phyloP scores from a whole-genome alignment of 2,888 invertebrate genomes.

The Oscheius sp. region DNA sequence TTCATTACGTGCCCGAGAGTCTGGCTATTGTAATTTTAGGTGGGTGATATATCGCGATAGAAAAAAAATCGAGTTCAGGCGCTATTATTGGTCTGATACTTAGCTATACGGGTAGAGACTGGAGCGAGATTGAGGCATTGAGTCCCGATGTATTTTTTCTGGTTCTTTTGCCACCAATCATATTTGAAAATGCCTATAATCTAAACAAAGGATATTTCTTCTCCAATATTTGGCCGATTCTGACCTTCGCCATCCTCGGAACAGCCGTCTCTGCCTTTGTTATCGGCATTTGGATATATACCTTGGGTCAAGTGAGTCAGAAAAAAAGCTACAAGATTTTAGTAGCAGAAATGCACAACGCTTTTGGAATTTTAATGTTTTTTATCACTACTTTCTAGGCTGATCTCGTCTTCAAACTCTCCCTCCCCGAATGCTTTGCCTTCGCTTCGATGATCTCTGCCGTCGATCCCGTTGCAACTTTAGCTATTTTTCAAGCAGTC shows the following conservation, averaged over 20 bases:
- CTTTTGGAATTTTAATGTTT: neutral
- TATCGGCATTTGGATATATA: conserved; percentile 93
- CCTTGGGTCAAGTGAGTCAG: conserved; percentile 82
- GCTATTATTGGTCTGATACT: conserved; percentile 63
- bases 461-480: conserved; percentile 97
- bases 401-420: conserved; percentile 83
- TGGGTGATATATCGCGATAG: too few relatives aligned
- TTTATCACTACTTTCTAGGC: conserved; percentile 71
- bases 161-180: conserved; percentile 94
- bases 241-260: conserved; percentile 95
- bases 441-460: conserved; percentile 98
- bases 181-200: conserved; percentile 98
- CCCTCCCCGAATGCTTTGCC: conserved; percentile 96
- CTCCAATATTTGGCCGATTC: conserved; percentile 97
- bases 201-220: conserved; percentile 83
- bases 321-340: neutral
- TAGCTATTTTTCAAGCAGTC: conserved; percentile 89
- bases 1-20: conserved; percentile 96
- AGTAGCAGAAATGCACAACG: neutral
- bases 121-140: conserved; percentile 60
- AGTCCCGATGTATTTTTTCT: conserved; percentile 88
- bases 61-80: too few relatives aligned
- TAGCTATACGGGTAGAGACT: conserved; percentile 62
- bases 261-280: conserved; percentile 95
- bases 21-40: conserved; percentile 91